Evolutionary conservation across 2,888 invertebrate species (phyloP), one percentile per base, ranked within the genome.

Genomic region (Coenonympha glycerion): DNA sequence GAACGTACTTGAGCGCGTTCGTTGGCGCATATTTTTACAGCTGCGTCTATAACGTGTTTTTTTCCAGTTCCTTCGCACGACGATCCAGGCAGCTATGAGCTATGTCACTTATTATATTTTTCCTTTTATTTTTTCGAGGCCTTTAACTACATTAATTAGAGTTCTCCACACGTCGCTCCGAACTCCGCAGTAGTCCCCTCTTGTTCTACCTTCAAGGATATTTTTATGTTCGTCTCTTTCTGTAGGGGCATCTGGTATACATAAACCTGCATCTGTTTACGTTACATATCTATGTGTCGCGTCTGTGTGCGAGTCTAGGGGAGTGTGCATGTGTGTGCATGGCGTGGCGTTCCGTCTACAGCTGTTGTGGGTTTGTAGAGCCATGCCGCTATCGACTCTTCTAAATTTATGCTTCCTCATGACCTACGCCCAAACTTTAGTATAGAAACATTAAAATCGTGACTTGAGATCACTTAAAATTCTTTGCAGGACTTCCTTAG

Each of bases 391-490:
- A 78, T 81, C 73, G 82, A 70, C 77, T 79, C 65, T 70, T 76
- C 77, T 78, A 81, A 82, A 84, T 86, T 78, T 85, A 86, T 84
- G 80, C 84, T 82, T 84, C 84, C 83, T 81, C 83, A 81, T 84
- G 86, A 79, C 79, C 82, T 78, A 77, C 74, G 80, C 69, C 71
- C 67, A 62, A 65, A 62, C 66, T 67, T 68, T 62, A 66, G 61
- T 61, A 61, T 67, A 69, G 58, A 69, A 66, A 67, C 64, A 72
- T 70, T 68, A 66, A 70, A 68, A 67, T 66, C 65, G 63, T 68
- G 66, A 66, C 66, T 68, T 47, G 48, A 56, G 53, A 61, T 69
- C 69, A 63, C 65, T 79, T 79, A 71, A 76, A 73, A 76, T 75
- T 76, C 73, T 68, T 71, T 72, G 68, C 68, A 68, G 51, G 49